These are phyloP conservation scores for Xanthostigma xanthostigma DNA, from an alignment of 2,888 invertebrate species.

Conservation along the genomic window DNA sequence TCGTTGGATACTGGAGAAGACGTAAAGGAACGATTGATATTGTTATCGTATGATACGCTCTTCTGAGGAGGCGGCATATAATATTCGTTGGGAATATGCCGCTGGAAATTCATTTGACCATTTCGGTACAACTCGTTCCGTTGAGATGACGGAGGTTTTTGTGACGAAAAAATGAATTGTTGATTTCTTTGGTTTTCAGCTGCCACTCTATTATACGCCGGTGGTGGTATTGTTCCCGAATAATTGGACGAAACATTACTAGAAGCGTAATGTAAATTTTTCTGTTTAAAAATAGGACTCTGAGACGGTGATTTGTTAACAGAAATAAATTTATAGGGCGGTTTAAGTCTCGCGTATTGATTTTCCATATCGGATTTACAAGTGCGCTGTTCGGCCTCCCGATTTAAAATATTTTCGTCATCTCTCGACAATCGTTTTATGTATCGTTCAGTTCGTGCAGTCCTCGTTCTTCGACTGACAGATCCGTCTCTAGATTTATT, in stretches of 20 bases:
- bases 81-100: neutral
- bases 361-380: slow-evolving; percentile 24
- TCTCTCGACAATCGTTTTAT: slow-evolving; percentile 59
- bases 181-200: neutral
- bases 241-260: neutral
- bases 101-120: neutral
- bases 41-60: slow-evolving; percentile 4
- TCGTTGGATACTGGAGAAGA: neutral
- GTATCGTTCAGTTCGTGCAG: slow-evolving; percentile 67
- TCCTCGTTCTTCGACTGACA: slow-evolving; percentile 47
- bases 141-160: neutral
- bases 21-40: neutral
- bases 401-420: slow-evolving; percentile 41
- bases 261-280: neutral
- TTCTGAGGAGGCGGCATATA: slow-evolving; percentile 3
- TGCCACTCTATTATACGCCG: neutral
- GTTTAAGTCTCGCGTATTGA: slow-evolving; percentile 10
- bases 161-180: neutral
- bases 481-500: slow-evolving; percentile 36
- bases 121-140: neutral
- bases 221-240: neutral
- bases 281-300: slow-evolving; percentile 17
- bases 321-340: slow-evolving; percentile 16
- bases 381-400: slow-evolving; percentile 31
- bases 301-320: slow-evolving; percentile 19